Conservation (phyloP, 2,113 vertebrate species). For the Hippoglossus stenolepis region DNA sequence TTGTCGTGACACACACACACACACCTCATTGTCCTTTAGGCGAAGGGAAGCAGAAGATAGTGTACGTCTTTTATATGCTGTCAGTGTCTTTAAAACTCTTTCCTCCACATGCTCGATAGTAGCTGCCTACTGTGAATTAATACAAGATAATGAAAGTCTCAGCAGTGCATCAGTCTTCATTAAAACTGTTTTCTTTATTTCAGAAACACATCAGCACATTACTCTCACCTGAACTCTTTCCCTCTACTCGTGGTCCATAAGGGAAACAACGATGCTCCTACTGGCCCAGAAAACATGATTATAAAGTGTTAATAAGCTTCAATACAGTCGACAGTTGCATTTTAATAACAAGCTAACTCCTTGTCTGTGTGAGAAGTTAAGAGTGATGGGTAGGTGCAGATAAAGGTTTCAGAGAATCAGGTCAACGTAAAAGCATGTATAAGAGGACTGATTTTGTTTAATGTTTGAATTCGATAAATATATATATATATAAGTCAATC, state of each 20-base stretch:
- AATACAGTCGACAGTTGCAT: slow-evolving; percentile 4
- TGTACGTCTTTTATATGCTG: slow-evolving; percentile 38
- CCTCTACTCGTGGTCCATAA: slow-evolving; percentile 1
- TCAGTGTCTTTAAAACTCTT: slow-evolving; percentile 35
- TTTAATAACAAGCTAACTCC: not conserved
- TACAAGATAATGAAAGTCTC: slow-evolving; percentile 60
- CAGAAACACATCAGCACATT: slow-evolving; percentile 52
- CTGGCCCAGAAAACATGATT: slow-evolving; percentile 11
- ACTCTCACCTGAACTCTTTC: slow-evolving; percentile 52
- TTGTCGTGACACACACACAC: slow-evolving; percentile 26
- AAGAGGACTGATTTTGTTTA: no score
- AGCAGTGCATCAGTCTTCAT: slow-evolving; percentile 62
- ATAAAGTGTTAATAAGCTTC: slow-evolving; percentile 31
- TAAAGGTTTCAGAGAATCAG: no score
- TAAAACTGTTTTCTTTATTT: slow-evolving; percentile 58
- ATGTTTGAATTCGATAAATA: no score
- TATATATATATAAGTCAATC: no score
- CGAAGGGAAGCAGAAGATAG: slow-evolving; percentile 29
- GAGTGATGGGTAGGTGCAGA: no score
- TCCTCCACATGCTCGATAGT: slow-evolving; percentile 57
- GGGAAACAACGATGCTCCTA: not conserved
- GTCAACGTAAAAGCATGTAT: no score
- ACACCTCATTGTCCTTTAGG: slow-evolving; percentile 16
- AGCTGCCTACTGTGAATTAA: slow-evolving; percentile 63
- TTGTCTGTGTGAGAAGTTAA: no score